Evolutionary conservation across 2,888 invertebrate genomes (phyloP), one percentile per base, ranked within the genome.

Genomic region (Leptopilina myrica): DNA sequence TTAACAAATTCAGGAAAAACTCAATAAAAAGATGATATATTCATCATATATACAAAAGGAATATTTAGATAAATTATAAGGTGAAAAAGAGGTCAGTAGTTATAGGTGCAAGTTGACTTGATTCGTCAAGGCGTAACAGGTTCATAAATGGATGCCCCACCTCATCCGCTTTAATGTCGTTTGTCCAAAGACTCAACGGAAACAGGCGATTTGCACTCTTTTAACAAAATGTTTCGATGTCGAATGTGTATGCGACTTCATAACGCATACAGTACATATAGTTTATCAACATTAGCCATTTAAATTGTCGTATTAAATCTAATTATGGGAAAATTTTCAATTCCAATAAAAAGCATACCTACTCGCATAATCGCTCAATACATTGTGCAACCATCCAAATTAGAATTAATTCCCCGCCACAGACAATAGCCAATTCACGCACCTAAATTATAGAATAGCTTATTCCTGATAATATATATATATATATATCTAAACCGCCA

Each of bases 81-180:
- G 56, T 73, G 56, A 56, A 33, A 73, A 56, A 33, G n/a, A 73
- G 73, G 73, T 73, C 56, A 73, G 33, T 33, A 73, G 56, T 56
- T 56, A 73, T 33, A 73, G 77, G 64, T 80, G 80, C 78, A 79
- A 80, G 81, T 80, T 69, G 53, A 26, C 2, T 80, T 82, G 78
- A 84, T 84, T 80, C 76, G 85, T 84, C 82, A 79, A 87, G 87
- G 88, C 86, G 88, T 88, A 89, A 89, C 88, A 90, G 89, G 88
- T 91, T 91, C 89, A 90, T 91, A 90, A 91, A 90, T 87, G 88
- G 85, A 43, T 79, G 91, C 90, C 91, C 88, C 88, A 88, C 91
- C 90, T 91, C 87, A 88, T 88, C 91, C 91, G 91, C 89, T 90
- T 86, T 86, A 87, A 87, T 88, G 88, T 90, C 86, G 87, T 84